Evolutionary conservation across 1,140 invertebrate species (phyloP), one percentile per base, ranked within the genome.

Genomic region (Littorina saxatilis): DNA sequence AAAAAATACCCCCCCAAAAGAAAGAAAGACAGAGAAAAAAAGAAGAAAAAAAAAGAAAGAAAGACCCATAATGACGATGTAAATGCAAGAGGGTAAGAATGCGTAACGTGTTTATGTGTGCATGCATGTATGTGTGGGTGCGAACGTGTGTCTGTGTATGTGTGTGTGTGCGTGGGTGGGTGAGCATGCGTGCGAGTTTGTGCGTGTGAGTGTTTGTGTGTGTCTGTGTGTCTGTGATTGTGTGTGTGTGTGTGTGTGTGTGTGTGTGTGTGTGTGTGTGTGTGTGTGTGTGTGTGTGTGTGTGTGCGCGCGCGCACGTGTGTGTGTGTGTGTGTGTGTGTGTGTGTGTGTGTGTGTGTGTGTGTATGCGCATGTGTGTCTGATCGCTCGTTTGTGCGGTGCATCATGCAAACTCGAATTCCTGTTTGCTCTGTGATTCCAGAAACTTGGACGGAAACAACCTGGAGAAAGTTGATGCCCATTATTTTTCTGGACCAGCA

Each of bases 381-480:
- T 58, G 55, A 5, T 58, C n/a, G n/a, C 1, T 15, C 20, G 55
- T 7, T 5, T 58, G 55, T 11, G n/a, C 43, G 7, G 43, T 47
- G 43, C 43, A 47, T 47, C 43, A 9, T 47, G 5, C 43, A 47
- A 47, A 47, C 17, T 5, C 43, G 43, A 17, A 47, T 47, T 47
- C 17, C 17, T 47, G 43, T 47, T 47, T 47, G 43, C 43, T 7
- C 4, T 73, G 5, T 20, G 23, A 43, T 1, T 73, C 13, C 35
- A 73, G 70, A 15, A 73, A 73, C 40, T 39, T 73, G 0, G 70
- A 73, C 70, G 39, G 39, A 13, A 73, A 73, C 40, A 73, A 73
- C 13, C 70, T 73, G 35, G 70, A 73, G 20, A 73, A 73, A 20
- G 39, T 73, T 1, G 35, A 32, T 17, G 39, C 20, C 1, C 23